phyloP scores from a whole-genome alignment of 2,888 invertebrate species.

The Drosophila niveifrons region DNA sequence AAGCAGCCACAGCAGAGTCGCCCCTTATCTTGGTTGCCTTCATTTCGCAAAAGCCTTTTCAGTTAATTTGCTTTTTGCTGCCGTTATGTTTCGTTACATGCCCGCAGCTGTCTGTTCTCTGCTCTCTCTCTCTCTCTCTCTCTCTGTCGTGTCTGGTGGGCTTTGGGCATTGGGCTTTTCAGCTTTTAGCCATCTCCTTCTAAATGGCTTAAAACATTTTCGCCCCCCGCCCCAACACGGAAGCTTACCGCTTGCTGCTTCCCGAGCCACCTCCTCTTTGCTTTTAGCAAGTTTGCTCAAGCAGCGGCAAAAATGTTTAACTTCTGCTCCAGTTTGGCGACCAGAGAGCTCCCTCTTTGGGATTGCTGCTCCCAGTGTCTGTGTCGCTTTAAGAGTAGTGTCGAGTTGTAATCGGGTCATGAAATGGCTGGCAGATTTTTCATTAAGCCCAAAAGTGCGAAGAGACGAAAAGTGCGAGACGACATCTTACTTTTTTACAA shows the following conservation, averaged over 20 bases:
- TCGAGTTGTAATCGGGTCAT: slow-evolving; percentile 72
- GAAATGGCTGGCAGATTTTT: slow-evolving; percentile 65
- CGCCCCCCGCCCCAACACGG: slow-evolving; percentile 23
- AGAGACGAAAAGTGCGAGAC: slow-evolving; percentile 8
- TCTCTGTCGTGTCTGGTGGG: slow-evolving; percentile 22
- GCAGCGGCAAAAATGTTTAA: slow-evolving; percentile 39
- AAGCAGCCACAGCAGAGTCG: slow-evolving; percentile 3
- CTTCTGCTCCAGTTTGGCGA: slow-evolving; percentile 54
- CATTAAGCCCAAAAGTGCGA: slow-evolving; percentile 53
- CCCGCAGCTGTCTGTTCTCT: neutral
- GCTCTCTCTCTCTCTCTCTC: neutral
- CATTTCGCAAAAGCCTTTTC: slow-evolving; percentile 49
- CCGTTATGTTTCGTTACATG: slow-evolving; percentile 33
- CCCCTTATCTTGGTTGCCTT: slow-evolving; percentile 40
- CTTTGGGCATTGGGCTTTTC: slow-evolving; percentile 20
- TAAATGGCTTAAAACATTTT: slow-evolving; percentile 67
- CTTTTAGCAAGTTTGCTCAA: slow-evolving; percentile 39
- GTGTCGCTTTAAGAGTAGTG: slow-evolving; percentile 55
- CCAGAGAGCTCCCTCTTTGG: neutral
- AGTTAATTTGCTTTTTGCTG: slow-evolving; percentile 63
- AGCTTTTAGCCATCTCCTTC: slow-evolving; percentile 41
- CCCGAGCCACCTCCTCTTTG: slow-evolving; percentile 4
- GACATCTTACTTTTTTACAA: slow-evolving; percentile 38
- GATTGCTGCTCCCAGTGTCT: slow-evolving; percentile 11
- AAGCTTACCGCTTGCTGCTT: slow-evolving; percentile 28